These are phyloP conservation scores for Lepas anatifera DNA, from an alignment of 2,888 invertebrate species.

Conservation along the genomic window DNA sequence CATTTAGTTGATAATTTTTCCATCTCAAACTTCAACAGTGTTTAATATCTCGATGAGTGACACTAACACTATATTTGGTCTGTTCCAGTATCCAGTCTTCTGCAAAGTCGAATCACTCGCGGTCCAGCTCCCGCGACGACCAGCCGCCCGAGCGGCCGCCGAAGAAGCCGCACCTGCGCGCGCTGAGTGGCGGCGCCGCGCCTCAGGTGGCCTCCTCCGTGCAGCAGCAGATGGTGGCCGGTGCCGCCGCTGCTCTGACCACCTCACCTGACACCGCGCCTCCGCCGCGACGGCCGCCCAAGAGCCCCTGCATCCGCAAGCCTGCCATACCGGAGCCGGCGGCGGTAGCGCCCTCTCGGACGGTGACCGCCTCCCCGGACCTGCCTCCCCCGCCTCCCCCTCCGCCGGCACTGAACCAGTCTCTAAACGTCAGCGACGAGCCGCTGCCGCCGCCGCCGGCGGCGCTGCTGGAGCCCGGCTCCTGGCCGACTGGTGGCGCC, in stretches of 20 bases:
- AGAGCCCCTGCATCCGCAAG: conserved; percentile 10
- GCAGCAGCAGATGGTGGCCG: conserved; percentile 5
- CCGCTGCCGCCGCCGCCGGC: conserved; percentile 53
- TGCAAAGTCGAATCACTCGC: neutral
- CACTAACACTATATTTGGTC: too few relatives aligned
- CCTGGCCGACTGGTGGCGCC: conserved; percentile 6
- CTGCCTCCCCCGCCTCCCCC: conserved; percentile 17
- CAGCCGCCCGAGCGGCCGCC: conserved; percentile 52
- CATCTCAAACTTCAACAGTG: too few relatives aligned
- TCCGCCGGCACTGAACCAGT: conserved; percentile 33
- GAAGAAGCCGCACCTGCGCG: conserved; percentile 55
- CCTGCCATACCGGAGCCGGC: conserved; percentile 3
- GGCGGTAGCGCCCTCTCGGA: too few relatives aligned
- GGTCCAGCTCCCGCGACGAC: neutral
- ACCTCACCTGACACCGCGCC: conserved; percentile 53
- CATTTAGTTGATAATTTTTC: too few relatives aligned
- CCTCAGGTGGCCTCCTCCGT: conserved; percentile 12
- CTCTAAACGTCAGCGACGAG: conserved; percentile 47
- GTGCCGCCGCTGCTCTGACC: too few relatives aligned
- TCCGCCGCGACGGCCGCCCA: conserved; percentile 26
- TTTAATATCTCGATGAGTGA: too few relatives aligned
- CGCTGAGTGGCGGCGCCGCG: conserved; percentile 32
- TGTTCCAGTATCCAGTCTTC: neutral
- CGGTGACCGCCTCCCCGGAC: neutral
- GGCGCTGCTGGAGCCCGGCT: conserved; percentile 32